A percentile compares a stretch with the other conserved stretches of the same genome.
Conservation (phyloP, 37 sponge, comb jelly and placozoan genomes). For the Diacarnus erythraeanus region DNA sequence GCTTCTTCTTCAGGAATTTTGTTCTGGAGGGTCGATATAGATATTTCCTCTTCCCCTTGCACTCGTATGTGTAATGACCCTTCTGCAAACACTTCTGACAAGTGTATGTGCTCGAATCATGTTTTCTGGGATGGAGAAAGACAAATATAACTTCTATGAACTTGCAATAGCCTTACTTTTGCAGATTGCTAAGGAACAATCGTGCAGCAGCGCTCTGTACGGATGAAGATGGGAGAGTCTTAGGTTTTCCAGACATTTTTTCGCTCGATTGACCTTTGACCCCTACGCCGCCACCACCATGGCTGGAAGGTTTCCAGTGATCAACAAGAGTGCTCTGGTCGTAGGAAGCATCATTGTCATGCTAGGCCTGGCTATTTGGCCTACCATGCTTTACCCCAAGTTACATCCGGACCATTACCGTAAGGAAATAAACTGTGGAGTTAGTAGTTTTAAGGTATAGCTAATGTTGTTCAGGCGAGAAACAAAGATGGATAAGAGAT, state of each 20-base stretch:
- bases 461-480: slow-evolving; percentile 40
- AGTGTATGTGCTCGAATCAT: slow-evolving; percentile 73
- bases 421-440: slow-evolving; percentile 30
- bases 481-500: slow-evolving; percentile 51
- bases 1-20: slow-evolving; percentile 51
- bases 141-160: not conserved
- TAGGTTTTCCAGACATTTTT: slow-evolving; percentile 11
- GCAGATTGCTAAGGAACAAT: slow-evolving; percentile 32
- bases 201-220: slow-evolving; percentile 61
- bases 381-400: slow-evolving; percentile 58
- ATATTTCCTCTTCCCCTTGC: slow-evolving; percentile 81
- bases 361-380: slow-evolving; percentile 59
- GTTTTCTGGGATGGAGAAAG: slow-evolving; percentile 44
- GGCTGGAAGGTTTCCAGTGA: not conserved
- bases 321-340: slow-evolving; percentile 32
- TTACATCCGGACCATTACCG: slow-evolving; percentile 67
- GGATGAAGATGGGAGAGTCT: slow-evolving; percentile 40
- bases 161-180: slow-evolving; percentile 43
- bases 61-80: slow-evolving; percentile 89
- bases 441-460: not conserved
- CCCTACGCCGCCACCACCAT: not conserved
- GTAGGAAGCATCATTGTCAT: slow-evolving; percentile 53
- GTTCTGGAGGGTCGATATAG: slow-evolving; percentile 75
- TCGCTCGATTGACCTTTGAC: not conserved
- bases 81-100: slow-evolving; percentile 86